Evolutionary conservation across 2,888 invertebrate species (phyloP).

Genomic region (Ceriagrion tenellum): DNA sequence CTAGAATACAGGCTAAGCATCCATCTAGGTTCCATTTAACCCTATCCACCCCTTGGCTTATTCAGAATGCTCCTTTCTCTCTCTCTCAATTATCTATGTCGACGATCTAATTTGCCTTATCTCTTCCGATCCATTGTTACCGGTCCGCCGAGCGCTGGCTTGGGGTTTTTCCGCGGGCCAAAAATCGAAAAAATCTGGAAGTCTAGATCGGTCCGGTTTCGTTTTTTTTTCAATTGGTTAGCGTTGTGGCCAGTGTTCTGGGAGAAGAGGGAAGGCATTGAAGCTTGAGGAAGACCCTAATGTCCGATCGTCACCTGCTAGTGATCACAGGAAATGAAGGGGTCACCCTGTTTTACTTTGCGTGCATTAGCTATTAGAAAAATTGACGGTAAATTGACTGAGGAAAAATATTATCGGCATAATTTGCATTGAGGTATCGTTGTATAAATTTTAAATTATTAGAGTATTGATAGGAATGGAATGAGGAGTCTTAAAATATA

Average conservation of each 20-base stretch:
- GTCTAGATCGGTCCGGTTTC: neutral
- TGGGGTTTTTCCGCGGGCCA: neutral
- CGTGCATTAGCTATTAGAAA: too few species aligned
- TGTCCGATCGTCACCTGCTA: too few species aligned
- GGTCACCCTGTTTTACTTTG: too few species aligned
- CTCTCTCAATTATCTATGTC: neutral
- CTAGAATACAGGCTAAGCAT: neutral
- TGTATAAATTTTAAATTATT: too few species aligned
- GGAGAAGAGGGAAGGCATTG: too few species aligned
- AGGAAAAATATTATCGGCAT: too few species aligned
- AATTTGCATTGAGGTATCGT: too few species aligned
- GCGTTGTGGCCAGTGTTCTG: neutral
- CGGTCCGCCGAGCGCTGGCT: neutral
- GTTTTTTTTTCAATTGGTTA: neutral
- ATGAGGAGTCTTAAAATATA: too few species aligned
- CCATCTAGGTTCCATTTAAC: neutral
- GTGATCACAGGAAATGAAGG: too few species aligned
- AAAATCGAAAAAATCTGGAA: neutral
- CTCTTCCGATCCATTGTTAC: slow-evolving; percentile 42
- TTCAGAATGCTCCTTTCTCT: neutral
- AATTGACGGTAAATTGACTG: too few species aligned
- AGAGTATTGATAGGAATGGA: too few species aligned
- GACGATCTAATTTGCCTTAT: slow-evolving; percentile 45
- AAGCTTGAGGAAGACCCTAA: too few species aligned
- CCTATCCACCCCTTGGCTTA: neutral